These are phyloP conservation scores for Limnothrissa miodon DNA, from an alignment of 2,113 vertebrate species.

Conservation along the genomic window DNA sequence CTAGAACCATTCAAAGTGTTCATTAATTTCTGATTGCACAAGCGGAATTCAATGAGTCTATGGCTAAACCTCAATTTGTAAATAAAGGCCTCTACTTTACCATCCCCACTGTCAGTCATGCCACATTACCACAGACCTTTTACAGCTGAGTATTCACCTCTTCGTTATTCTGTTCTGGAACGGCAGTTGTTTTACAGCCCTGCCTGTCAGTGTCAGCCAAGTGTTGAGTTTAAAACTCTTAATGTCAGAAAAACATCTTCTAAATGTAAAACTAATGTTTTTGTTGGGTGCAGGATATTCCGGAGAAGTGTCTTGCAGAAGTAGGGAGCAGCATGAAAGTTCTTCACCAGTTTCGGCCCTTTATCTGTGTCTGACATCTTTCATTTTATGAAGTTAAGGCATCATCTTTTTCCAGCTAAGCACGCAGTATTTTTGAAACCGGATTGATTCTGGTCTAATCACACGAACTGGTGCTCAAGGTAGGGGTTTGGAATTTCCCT, in stretches of 20 bases:
- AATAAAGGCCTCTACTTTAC: too few relatives aligned
- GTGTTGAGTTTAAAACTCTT: neutral
- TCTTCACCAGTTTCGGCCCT: neutral
- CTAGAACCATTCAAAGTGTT: too few relatives aligned
- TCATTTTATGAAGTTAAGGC: neutral
- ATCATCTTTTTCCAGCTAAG: neutral
- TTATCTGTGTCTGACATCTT: neutral
- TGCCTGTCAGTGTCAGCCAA: neutral
- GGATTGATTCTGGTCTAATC: slow-evolving; percentile 45
- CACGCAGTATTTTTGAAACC: neutral
- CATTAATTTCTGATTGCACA: too few relatives aligned
- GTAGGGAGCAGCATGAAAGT: slow-evolving; percentile 21
- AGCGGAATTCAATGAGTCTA: too few relatives aligned
- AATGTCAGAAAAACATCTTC: neutral
- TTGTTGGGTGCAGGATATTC: neutral
- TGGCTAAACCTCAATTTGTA: too few relatives aligned
- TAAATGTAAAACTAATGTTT: neutral
- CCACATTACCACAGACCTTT: neutral
- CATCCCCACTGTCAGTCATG: too few relatives aligned
- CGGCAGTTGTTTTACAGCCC: neutral
- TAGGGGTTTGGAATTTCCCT: slow-evolving; percentile 24
- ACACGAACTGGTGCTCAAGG: slow-evolving; percentile 30
- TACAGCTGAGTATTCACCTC: neutral
- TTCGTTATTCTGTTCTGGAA: neutral
- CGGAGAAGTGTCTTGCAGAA: slow-evolving; percentile 1